Evolutionary conservation across 1,140 invertebrate species (phyloP).

Genomic region (Diorhabda sublineata): DNA sequence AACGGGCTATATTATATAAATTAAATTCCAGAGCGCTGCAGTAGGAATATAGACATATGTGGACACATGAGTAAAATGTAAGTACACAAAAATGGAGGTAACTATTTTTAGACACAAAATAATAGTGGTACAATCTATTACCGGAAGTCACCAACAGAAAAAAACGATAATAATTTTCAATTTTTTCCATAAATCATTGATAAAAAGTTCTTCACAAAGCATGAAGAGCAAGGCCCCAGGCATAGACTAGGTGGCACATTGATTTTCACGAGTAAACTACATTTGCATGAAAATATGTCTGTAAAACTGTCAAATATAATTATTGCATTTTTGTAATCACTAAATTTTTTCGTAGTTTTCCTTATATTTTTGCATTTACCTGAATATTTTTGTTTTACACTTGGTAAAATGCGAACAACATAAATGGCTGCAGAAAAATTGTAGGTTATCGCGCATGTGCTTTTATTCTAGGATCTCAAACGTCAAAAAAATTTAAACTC

Average conservation of each 20-base stretch:
- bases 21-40: neutral
- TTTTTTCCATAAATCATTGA: neutral
- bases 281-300: neutral
- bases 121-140: constrained; percentile 7
- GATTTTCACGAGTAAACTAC: neutral
- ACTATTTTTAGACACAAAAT: constrained; percentile 37
- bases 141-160: neutral
- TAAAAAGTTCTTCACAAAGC: neutral
- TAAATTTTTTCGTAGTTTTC: constrained; percentile 13
- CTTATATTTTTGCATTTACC: constrained; percentile 33
- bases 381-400: constrained; percentile 39
- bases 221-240: constrained; percentile 34
- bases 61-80: constrained; percentile 7
- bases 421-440: constrained; percentile 46
- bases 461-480: constrained; percentile 8
- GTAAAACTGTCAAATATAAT: constrained; percentile 17
- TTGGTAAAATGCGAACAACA: constrained; percentile 43
- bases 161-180: neutral
- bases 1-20: constrained; percentile 8
- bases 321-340: constrained; percentile 2
- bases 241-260: constrained; percentile 39
- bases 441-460: constrained; percentile 45
- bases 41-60: constrained; percentile 6
- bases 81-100: constrained; percentile 34
- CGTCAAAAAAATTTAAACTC: constrained; percentile 4